phyloP scores from a whole-genome alignment of 2,888 invertebrate species.

The Entomobrya multifasciata region DNA sequence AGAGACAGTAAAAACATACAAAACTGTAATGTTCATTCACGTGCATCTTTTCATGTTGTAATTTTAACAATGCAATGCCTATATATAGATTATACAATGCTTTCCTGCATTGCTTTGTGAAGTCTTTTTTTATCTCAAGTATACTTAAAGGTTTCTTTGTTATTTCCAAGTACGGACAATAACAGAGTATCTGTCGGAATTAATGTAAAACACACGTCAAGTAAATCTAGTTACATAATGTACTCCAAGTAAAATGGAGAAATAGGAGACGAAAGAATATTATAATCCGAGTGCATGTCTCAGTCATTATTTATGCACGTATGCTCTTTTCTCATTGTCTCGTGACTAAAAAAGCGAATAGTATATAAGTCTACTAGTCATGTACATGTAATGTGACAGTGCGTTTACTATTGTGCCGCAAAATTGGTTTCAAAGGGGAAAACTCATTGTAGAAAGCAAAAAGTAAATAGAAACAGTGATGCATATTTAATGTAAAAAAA shows the following conservation, averaged over 20 bases:
- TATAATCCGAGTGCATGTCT: slow-evolving; percentile 35
- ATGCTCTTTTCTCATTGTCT: slow-evolving; percentile 13
- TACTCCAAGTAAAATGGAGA: too few relatives aligned
- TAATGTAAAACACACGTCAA: not conserved
- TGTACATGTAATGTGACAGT: not conserved
- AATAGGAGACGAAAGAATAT: not conserved
- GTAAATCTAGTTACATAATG: not conserved
- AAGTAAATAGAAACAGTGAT: slow-evolving; percentile 18
- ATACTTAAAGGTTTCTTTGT: too few relatives aligned
- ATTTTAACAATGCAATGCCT: too few relatives aligned
- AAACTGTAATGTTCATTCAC: not conserved
- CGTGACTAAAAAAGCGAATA: not conserved
- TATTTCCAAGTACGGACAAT: too few relatives aligned
- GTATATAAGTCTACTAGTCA: not conserved
- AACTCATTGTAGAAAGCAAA: not conserved
- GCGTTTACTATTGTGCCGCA: not conserved
- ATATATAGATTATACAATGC: slow-evolving; percentile 9
- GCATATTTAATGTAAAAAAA: not conserved
- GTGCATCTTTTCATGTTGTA: too few relatives aligned
- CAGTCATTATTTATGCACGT: slow-evolving; percentile 64
- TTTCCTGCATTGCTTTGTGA: not conserved
- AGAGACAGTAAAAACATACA: slow-evolving; percentile 23
- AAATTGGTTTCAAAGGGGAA: too few relatives aligned
- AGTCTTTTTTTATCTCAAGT: too few relatives aligned
- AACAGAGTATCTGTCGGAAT: not conserved